Evolutionary conservation across 2,888 invertebrate genomes (phyloP), one percentile per base, ranked within the genome.

Genomic region (Catocala sponsa): DNA sequence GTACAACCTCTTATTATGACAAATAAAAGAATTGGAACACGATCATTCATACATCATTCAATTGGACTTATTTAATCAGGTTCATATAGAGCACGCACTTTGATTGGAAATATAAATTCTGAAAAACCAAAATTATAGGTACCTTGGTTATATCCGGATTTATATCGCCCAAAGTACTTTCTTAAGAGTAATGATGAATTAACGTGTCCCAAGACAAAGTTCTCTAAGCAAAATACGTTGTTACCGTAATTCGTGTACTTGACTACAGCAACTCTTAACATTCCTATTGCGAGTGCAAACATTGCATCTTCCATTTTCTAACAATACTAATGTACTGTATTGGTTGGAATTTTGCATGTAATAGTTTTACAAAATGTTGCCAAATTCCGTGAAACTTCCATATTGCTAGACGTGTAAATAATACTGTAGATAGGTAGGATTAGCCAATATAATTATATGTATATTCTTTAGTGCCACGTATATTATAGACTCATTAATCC

Each of bases 361-460:
- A 59, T 61, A 64, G 68, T 76, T 76, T 63, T 62, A 68, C 72
- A 55, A 65, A 73, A 81, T 65, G 82, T 87, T 91, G 91, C 91
- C 92, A 91, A 91, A 90, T 78, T 79, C 78, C 66, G 56, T 72
- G 74, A 77, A 77, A 82, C 79, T 82, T 84, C 78, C 80, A 78
- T 84, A 84, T 79, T 78, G 66, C 69, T 81, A 82, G 79, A 80
- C 63, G 58, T 91, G 91, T 91, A 92, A 69, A 92, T 91, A 91
- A 75, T 78, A 78, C 65, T 90, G 88, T 91, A 90, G 88, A 90
- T 91, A 92, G 88, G 55, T 88, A 87, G 84, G 80, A 83, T 80
- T 87, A 88, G 88, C 75, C 79, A 89, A 87, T 81, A 72, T 72
- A 70, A 71, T 74, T 72, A 58, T 73, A 76, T 72, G 57, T 68